These are phyloP conservation scores for Drosophila neotestacea DNA, from an alignment of 2,888 invertebrate genomes.

Conservation along the genomic window DNA sequence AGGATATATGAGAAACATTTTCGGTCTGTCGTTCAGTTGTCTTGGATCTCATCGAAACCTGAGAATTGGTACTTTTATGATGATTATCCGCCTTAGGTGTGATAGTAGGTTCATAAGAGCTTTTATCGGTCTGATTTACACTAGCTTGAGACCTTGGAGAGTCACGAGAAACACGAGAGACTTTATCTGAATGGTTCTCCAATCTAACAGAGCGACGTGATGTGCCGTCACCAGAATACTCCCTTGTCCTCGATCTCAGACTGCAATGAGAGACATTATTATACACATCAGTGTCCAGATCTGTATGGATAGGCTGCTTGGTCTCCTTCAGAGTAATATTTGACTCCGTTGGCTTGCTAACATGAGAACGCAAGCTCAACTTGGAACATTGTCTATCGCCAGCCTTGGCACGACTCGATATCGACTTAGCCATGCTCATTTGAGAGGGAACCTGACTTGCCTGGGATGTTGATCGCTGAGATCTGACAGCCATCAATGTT, in stretches of 20 bases:
- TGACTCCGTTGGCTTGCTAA: background rate
- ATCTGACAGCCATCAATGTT: conserved; percentile 43
- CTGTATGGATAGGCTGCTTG: background rate
- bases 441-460: conserved; percentile 14
- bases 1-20: conserved; percentile 20
- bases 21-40: conserved; percentile 2
- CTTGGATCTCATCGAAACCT: conserved; percentile 17
- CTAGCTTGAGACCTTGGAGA: background rate
- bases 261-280: conserved; percentile 12
- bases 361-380: conserved; percentile 8
- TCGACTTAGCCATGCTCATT: background rate
- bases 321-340: conserved; percentile 9
- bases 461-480: conserved; percentile 20
- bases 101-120: background rate
- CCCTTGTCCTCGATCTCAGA: background rate
- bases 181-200: conserved; percentile 2
- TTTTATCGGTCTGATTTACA: background rate
- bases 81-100: background rate
- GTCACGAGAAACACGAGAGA: conserved; percentile 1
- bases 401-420: background rate
- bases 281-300: background rate
- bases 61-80: conserved; percentile 10
- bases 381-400: background rate
- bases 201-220: conserved; percentile 11
- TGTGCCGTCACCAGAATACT: background rate